Evolutionary conservation across 2,113 vertebrate species (phyloP).

Genomic region (Callaeas wilsoni): DNA sequence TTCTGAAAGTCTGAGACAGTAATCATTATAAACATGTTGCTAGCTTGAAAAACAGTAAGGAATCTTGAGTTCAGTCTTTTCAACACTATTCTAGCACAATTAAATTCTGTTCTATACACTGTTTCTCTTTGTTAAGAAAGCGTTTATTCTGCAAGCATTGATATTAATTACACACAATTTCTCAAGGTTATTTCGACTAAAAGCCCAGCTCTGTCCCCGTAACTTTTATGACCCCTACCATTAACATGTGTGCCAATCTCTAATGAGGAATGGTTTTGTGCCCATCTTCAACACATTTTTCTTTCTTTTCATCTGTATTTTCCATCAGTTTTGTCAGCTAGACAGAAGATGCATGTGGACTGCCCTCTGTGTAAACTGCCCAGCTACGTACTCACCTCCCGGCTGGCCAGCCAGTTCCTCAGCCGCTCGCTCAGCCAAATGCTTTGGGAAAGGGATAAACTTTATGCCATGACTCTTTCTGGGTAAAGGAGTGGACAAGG

Average conservation of each 20-base stretch:
- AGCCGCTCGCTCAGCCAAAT: background rate
- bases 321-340: background rate
- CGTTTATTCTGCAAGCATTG: background rate
- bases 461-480: background rate
- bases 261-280: background rate
- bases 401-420: background rate
- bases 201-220: background rate
- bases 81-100: background rate
- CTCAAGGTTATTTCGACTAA: background rate
- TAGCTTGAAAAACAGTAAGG: background rate
- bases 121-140: background rate
- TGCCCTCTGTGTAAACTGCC: background rate
- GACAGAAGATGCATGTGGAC: background rate
- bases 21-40: background rate
- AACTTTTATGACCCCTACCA: background rate
- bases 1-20: background rate
- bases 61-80: background rate
- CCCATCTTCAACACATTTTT: background rate
- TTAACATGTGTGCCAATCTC: rapidly evolving
- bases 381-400: background rate
- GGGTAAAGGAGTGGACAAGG: background rate
- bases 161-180: background rate
- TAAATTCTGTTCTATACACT: background rate
- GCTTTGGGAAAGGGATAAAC: background rate
- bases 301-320: background rate